These are phyloP conservation scores for Seladonia tumulorum DNA, from an alignment of 2,888 invertebrate genomes.

Conservation along the genomic window DNA sequence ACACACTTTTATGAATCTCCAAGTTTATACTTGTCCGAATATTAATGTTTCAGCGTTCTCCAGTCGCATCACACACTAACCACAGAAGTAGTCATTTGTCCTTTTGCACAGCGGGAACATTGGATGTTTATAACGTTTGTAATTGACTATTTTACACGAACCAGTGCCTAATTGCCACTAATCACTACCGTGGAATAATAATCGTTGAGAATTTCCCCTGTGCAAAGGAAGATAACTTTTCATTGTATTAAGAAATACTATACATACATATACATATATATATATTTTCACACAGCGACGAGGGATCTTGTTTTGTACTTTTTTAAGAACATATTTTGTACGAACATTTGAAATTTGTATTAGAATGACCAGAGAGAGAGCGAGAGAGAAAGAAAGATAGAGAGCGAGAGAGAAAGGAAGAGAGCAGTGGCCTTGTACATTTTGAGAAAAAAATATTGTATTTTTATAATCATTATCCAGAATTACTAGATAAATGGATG, in stretches of 20 bases:
- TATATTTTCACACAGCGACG: conserved; percentile 76
- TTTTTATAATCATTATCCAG: conserved; percentile 53
- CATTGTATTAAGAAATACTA: conserved; percentile 62
- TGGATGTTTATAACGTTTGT: not conserved
- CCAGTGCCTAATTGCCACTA: conserved; percentile 25
- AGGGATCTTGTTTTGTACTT: conserved; percentile 80
- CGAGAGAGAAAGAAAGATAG: not conserved
- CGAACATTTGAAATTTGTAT: conserved; percentile 71
- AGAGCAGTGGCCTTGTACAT: conserved; percentile 69
- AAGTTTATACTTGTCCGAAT: conserved; percentile 44
- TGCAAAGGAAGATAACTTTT: conserved; percentile 53
- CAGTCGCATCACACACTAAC: conserved; percentile 62
- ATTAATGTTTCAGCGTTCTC: conserved; percentile 55
- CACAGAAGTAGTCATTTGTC: conserved; percentile 48
- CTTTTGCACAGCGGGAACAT: conserved; percentile 55
- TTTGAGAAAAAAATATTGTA: conserved; percentile 62
- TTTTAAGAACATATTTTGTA: conserved; percentile 81
- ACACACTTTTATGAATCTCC: conserved; percentile 49
- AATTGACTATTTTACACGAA: not conserved
- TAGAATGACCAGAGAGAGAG: conserved; percentile 51
- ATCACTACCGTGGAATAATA: not conserved
- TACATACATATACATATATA: conserved; percentile 57
- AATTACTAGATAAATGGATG: conserved; percentile 35
- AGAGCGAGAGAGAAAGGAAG: not conserved
- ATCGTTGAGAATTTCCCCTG: conserved; percentile 46